Evolutionary conservation across 2,797 vertebrate genomes (phyloP).

Genomic region (Mormyrops attenuatus): DNA sequence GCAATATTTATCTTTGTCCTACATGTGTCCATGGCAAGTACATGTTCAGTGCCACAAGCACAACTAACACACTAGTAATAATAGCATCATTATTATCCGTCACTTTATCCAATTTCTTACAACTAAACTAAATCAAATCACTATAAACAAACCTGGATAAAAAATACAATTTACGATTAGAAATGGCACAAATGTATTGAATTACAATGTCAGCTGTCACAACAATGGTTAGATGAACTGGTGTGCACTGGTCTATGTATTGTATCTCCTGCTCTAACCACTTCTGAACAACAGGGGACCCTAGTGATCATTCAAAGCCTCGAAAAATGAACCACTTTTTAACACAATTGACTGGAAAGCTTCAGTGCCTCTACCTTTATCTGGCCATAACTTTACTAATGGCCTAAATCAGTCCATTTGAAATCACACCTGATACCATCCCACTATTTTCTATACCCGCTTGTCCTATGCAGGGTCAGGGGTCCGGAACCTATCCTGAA

Average conservation of each 20-base stretch:
- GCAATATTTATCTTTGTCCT: too few relatives aligned
- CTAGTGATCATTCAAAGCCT: not conserved
- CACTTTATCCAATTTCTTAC: not conserved
- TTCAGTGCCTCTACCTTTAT: not conserved
- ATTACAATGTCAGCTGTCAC: not conserved
- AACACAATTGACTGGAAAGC: not conserved
- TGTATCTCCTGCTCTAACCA: not conserved
- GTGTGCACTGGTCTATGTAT: not conserved
- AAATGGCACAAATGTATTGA: not conserved
- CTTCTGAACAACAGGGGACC: not conserved
- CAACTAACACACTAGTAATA: too few relatives aligned
- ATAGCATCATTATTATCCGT: not conserved
- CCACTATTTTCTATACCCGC: not conserved
- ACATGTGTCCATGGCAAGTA: too few relatives aligned
- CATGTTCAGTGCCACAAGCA: too few relatives aligned
- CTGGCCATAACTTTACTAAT: not conserved
- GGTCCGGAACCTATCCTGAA: not conserved
- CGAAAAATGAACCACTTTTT: not conserved
- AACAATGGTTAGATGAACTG: not conserved
- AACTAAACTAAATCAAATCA: not conserved
- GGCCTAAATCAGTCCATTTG: not conserved
- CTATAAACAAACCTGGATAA: not conserved
- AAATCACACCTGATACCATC: not conserved
- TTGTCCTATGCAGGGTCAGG: not conserved
- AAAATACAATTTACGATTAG: not conserved